These are phyloP conservation scores for Lasius fuliginosus DNA, from an alignment of 2,888 invertebrate species.

Conservation along the genomic window DNA sequence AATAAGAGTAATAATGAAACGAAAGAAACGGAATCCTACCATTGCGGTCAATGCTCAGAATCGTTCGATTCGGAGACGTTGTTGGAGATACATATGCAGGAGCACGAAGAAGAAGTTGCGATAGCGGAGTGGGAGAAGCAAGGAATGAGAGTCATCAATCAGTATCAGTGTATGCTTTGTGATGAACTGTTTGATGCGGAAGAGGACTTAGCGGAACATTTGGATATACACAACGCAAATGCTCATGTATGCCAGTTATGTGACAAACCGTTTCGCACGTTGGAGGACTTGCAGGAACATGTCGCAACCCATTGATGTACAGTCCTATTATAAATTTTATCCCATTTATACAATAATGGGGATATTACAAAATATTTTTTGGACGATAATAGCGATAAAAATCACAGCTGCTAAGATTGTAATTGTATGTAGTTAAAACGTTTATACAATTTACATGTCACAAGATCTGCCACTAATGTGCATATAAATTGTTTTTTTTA, in stretches of 20 bases:
- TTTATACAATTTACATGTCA: not conserved
- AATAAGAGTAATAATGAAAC: slow-evolving; percentile 53
- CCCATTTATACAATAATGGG: not conserved
- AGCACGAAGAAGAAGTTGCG: slow-evolving; percentile 83
- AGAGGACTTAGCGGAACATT: slow-evolving; percentile 79
- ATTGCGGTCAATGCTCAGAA: slow-evolving; percentile 80
- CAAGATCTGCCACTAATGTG: not conserved
- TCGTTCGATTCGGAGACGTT: slow-evolving; percentile 79
- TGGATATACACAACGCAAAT: slow-evolving; percentile 81
- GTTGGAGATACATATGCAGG: slow-evolving; percentile 82
- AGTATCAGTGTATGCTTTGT: slow-evolving; percentile 81
- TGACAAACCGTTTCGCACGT: slow-evolving; percentile 81
- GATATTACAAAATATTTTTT: not conserved
- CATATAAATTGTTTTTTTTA: not conserved
- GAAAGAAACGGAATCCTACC: slow-evolving; percentile 64
- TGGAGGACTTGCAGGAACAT: slow-evolving; percentile 82
- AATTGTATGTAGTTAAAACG: not conserved
- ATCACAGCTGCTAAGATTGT: not conserved
- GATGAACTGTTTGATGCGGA: slow-evolving; percentile 79
- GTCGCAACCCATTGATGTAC: slow-evolving; percentile 82
- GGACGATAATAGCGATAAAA: not conserved
- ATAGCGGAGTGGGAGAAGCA: slow-evolving; percentile 82
- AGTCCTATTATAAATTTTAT: not conserved
- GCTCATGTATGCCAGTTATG: slow-evolving; percentile 82
- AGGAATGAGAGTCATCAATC: slow-evolving; percentile 69